Evolutionary conservation across 2,888 invertebrate genomes (phyloP), one percentile per base, ranked within the genome.

Genomic region (Macroteleia sp.): DNA sequence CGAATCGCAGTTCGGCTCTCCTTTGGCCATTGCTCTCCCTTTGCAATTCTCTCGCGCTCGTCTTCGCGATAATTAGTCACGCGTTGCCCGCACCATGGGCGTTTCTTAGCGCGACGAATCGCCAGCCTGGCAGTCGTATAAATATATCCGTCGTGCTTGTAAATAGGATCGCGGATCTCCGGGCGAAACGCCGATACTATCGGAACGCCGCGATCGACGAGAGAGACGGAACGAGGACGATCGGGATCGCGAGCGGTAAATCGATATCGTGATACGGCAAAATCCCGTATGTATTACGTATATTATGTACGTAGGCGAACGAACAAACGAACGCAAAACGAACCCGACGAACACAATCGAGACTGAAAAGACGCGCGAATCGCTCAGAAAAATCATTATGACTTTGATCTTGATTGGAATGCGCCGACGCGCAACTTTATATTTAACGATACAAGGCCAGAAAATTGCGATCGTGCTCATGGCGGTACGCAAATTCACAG

Each of bases 261-360:
- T 86, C 85, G 80, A 81, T 82, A 85, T 82, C 86, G 77, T 81
- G 83, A 85, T 84, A 83, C 81, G 75, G 81, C 83, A 78, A 42
- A 77, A 77, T 67, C 62, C 42, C 42, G 28, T 56, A 16, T 50
- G 57, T 59, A 64, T 76, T 61, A 25, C 69, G 52, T 75, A 57
- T 42, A 61, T 69, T 62, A 61, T 67, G 66, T 66, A 67, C 42
- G 78, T 76, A 73, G 56, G 62, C 67, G 67, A 77, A 36, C 56
- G 70, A 57, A 52, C 75, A 25, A 69, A 64, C 57, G 61, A 57
- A 48, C 34, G 59, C 52, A 41, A 67, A 67, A 75, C 30, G 46
- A 61, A 19, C 25, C 3, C 50, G 30, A 56, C n/a, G 48, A 56
- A 46, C 46, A 52, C 52, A 44, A 66, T 71, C 64, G 48, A 20